phyloP scores from a whole-genome alignment of 2,888 invertebrate species.

The Campoletis raptor region DNA sequence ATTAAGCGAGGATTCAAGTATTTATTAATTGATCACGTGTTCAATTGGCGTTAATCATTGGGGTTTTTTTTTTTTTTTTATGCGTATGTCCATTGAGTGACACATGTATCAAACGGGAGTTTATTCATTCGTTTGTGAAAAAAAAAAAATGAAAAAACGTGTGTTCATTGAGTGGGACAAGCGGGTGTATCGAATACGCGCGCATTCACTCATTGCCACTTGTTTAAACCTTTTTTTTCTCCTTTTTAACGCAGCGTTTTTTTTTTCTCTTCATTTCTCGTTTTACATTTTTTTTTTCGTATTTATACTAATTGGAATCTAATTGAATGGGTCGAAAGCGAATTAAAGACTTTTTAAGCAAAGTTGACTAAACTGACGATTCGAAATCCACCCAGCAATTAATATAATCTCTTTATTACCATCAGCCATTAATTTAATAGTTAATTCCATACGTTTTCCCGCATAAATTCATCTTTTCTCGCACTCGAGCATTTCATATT shows the following conservation, averaged over 20 bases:
- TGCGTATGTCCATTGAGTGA: not conserved
- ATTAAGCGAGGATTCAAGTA: not conserved
- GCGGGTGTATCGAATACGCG: not conserved
- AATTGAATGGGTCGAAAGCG: not conserved
- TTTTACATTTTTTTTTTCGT: too few relatives aligned
- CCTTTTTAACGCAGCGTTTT: not conserved
- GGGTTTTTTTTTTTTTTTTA: too few relatives aligned
- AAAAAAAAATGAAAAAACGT: too few relatives aligned
- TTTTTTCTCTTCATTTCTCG: too few relatives aligned
- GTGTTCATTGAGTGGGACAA: not conserved
- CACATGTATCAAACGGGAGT: not conserved
- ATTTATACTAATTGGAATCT: not conserved
- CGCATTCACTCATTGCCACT: constrained; percentile 13
- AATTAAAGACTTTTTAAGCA: not conserved
- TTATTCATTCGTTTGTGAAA: not conserved
- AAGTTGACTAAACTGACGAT: too few relatives aligned
- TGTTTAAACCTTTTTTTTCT: constrained; percentile 3
- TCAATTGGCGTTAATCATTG: constrained; percentile 8
- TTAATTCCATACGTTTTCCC: too few relatives aligned
- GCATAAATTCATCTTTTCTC: too few relatives aligned
- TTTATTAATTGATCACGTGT: constrained; percentile 16
- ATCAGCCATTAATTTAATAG: too few relatives aligned
- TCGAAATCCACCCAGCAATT: too few relatives aligned
- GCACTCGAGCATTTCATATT: not conserved
- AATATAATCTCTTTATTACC: too few relatives aligned